phyloP scores from a whole-genome alignment of 2,113 vertebrate species.

The Emydura subglobosa region DNA sequence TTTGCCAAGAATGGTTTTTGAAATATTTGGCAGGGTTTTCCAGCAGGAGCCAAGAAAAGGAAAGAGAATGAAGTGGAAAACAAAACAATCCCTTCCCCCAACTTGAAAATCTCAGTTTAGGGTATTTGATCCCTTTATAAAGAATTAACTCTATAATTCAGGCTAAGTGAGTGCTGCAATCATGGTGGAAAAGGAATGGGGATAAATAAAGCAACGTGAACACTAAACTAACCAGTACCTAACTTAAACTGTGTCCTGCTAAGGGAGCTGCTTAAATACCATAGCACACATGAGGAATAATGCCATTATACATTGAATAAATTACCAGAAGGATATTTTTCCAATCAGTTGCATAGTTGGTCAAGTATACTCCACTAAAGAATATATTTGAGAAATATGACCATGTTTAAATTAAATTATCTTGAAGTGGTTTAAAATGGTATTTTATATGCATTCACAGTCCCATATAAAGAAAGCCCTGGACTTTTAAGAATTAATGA shows the following conservation, averaged over 20 bases:
- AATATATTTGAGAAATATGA: background rate
- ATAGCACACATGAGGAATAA: background rate
- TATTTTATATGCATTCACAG: background rate
- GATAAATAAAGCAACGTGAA: slow-evolving; percentile 9
- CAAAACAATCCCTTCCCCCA: background rate
- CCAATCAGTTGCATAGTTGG: background rate
- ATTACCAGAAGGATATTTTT: background rate
- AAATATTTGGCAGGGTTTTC: slow-evolving; percentile 74
- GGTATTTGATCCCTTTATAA: slow-evolving; percentile 44
- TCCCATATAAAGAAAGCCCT: background rate
- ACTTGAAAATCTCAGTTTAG: slow-evolving; percentile 34
- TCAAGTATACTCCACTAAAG: background rate
- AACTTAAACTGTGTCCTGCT: slow-evolving; percentile 33
- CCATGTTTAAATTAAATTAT: background rate
- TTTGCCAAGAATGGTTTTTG: slow-evolving; percentile 74
- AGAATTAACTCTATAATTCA: slow-evolving; percentile 51
- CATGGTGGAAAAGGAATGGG: slow-evolving; percentile 4
- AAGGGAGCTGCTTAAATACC: slow-evolving; percentile 3
- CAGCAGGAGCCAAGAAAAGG: slow-evolving; percentile 71
- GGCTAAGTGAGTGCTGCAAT: slow-evolving; percentile 42
- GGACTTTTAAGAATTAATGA: background rate
- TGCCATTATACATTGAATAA: slow-evolving; percentile 13
- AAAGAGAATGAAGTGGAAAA: slow-evolving; percentile 61
- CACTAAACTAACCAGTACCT: slow-evolving; percentile 35
- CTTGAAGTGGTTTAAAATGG: background rate